Evolutionary conservation across 2,888 invertebrate genomes (phyloP).

Genomic region (Orthonychiurus folsomi): DNA sequence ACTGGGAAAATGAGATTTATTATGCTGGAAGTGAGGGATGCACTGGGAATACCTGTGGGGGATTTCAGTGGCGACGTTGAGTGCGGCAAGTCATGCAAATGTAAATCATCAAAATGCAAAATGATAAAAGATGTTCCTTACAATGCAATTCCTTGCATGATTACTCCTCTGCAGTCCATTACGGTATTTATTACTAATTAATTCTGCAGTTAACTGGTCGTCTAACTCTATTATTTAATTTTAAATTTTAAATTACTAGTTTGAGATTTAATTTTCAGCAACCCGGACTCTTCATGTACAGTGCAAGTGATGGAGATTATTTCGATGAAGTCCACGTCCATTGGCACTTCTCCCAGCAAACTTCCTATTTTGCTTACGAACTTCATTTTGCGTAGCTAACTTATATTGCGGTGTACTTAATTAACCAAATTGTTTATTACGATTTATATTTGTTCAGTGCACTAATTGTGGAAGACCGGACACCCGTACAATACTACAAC

Average conservation of each 20-base stretch:
- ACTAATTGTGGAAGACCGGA: not conserved
- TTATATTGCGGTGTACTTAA: not conserved
- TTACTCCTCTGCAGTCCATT: not conserved
- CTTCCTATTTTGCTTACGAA: not conserved
- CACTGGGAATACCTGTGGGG: not conserved
- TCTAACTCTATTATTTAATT: not conserved
- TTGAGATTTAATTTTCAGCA: not conserved
- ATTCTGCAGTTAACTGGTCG: too few species aligned
- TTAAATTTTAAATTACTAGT: not conserved
- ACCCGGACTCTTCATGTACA: not conserved
- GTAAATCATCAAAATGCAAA: not conserved
- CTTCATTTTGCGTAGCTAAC: not conserved
- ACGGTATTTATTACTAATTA: too few species aligned
- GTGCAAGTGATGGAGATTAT: not conserved
- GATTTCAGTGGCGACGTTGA: not conserved
- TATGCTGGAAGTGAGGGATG: not conserved
- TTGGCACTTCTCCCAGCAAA: not conserved
- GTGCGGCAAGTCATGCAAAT: not conserved
- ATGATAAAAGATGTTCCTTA: not conserved
- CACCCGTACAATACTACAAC: not conserved
- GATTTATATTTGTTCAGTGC: not conserved
- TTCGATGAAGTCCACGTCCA: not conserved
- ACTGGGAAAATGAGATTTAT: not conserved
- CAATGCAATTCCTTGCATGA: not conserved
- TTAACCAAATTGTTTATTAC: not conserved